Evolutionary conservation across 2,888 invertebrate species (phyloP).

Genomic region (Caenorhabditis sulstoni): DNA sequence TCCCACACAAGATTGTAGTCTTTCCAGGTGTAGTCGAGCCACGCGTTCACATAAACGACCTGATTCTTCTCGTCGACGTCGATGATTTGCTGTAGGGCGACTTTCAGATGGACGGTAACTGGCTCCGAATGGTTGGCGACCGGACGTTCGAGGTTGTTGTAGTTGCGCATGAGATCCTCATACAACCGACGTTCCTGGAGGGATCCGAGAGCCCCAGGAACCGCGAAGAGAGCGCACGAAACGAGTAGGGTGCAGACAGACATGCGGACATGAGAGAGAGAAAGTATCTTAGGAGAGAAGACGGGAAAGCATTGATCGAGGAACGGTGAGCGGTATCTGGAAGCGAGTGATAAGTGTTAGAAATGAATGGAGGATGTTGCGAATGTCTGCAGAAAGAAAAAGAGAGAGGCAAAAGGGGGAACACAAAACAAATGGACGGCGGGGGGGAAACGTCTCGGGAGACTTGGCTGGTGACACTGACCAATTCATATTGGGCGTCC

Average conservation of each 20-base stretch:
- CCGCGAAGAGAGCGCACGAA: constrained; percentile 39
- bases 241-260: constrained; percentile 48
- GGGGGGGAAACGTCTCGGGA: constrained; percentile 4
- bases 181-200: constrained; percentile 74
- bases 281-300: constrained; percentile 15
- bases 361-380: not conserved
- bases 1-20: constrained; percentile 80
- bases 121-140: constrained; percentile 78
- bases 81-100: constrained; percentile 79
- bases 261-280: constrained; percentile 47
- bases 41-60: constrained; percentile 78
- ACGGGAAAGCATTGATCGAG: constrained; percentile 1
- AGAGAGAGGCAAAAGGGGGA: constrained; percentile 14
- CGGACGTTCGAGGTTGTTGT: constrained; percentile 77
- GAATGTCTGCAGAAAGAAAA: constrained; percentile 13
- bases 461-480: constrained; percentile 43
- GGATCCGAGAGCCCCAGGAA: constrained; percentile 28
- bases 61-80: constrained; percentile 80
- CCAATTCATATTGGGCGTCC: constrained; percentile 37
- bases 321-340: constrained; percentile 2
- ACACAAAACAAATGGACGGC: constrained; percentile 29
- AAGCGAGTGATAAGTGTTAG: not conserved
- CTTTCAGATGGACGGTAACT: constrained; percentile 74
- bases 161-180: constrained; percentile 78
- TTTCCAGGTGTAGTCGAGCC: constrained; percentile 79